phyloP scores from a whole-genome alignment of 2,113 vertebrate genomes.

The Bettongia penicillata region DNA sequence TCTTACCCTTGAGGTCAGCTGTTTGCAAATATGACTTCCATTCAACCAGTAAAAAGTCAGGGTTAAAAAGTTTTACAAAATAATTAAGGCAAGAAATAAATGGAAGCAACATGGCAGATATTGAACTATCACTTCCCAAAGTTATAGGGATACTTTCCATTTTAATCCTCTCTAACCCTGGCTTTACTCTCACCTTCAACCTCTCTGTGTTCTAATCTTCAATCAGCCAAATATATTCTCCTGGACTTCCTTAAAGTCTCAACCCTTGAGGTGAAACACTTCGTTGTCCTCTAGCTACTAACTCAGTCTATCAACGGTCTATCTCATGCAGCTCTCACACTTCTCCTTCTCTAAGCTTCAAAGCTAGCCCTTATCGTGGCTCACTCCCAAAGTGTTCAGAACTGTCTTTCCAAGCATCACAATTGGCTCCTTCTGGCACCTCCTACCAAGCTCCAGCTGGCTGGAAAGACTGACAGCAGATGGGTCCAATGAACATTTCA shows the following conservation, averaged over 20 bases:
- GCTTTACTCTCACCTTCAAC: background rate
- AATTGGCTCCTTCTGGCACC: background rate
- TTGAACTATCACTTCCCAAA: background rate
- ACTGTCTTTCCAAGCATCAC: background rate
- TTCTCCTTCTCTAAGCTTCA: background rate
- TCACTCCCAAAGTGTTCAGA: background rate
- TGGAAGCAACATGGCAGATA: background rate
- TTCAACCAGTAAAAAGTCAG: background rate
- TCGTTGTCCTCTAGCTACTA: background rate
- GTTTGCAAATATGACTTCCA: background rate
- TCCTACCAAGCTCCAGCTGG: background rate
- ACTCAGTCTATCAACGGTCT: background rate
- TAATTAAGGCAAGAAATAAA: background rate
- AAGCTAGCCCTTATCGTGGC: background rate
- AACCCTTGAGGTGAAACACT: background rate
- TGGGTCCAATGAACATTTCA: background rate
- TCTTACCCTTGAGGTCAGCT: background rate
- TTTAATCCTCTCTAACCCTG: background rate
- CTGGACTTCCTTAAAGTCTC: background rate
- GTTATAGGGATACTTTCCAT: background rate
- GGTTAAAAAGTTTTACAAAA: background rate
- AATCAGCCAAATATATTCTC: background rate
- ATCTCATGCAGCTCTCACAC: background rate
- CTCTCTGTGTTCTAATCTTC: background rate
- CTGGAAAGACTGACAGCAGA: background rate